Evolutionary conservation across 2,797 vertebrate species (phyloP), one percentile per base, ranked within the genome.

Genomic region (Pseudomugil tenellus): DNA sequence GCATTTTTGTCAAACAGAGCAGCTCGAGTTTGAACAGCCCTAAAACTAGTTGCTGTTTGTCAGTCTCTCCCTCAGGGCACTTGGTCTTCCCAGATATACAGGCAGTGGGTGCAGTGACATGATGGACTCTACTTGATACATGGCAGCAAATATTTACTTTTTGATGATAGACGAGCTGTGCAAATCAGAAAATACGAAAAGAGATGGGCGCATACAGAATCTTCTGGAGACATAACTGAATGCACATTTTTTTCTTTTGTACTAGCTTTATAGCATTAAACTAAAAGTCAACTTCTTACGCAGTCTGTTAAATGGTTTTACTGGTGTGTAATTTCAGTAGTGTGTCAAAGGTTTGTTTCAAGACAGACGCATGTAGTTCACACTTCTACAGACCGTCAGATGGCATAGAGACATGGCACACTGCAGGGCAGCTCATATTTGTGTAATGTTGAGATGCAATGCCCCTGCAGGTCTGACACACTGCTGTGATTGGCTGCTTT

Each of bases 111-210:
- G 32, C 49, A 76, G 51, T 70, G 55, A 77, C 58, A 76, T 62
- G 56, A 80, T 69, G 58, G 63, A 82, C 74, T 75, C 29, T 59
- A 31, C 58, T 71, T 63, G 39, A 85, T 81, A 79, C 65, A 57
- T 32, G 34, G 63, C 77, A 72, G 71, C 72, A 77, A 70, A 72
- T 84, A 82, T 90, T 86, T 82, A 68, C 78, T 84, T 84, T 76
- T 29, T 66, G 55, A 58, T 53, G 29, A 72, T 39, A 81, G 73
- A 75, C 23, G 41, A 84, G 72, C 52, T 28, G 58, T 35, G 56
- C 12, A 32, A 62, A 43, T 63, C 57, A 70, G 57, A 63, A 74
- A 68, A 74, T 58, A 72, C 41, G 41, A 53, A 31, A 49, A 63
- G 34, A 60, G 49, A 67, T 2, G 73, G 35, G 60, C 32, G 62